Percentiles rank a stretch among this genome's conserved stretches.
These are phyloP conservation scores for Branchellion lobata DNA, from an alignment of 2,888 invertebrate genomes.

Conservation along the genomic window DNA sequence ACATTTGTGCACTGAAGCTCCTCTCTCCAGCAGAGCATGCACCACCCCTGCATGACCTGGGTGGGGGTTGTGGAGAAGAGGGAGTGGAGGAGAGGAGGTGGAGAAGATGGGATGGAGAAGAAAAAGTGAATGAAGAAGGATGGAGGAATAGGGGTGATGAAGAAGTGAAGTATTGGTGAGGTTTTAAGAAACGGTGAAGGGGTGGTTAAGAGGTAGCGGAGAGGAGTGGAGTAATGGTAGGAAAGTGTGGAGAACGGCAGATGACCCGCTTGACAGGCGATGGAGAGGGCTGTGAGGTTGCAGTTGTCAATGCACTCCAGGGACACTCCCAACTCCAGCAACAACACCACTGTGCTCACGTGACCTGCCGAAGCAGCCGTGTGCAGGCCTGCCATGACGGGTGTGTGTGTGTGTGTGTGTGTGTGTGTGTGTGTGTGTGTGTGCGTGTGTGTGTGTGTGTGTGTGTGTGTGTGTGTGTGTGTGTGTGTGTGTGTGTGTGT, in stretches of 20 bases:
- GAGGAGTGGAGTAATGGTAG: not conserved
- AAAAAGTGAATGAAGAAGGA: no score
- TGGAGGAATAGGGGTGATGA: not conserved
- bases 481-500: conserved; percentile 37
- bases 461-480: conserved; percentile 33
- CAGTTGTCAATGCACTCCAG: conserved; percentile 59
- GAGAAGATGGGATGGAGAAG: no score
- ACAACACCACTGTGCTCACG: conserved; percentile 57
- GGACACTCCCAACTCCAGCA: conserved; percentile 57
- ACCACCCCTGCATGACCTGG: conserved; percentile 58
- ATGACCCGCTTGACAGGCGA: conserved; percentile 49
- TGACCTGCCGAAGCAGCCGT: conserved; percentile 58
- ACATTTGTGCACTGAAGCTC: conserved; percentile 59
- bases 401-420: conserved; percentile 26
- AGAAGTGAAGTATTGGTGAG: not conserved
- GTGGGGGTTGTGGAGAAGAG: no score
- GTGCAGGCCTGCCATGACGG: conserved; percentile 6
- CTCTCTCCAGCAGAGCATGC: conserved; percentile 59
- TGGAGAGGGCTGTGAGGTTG: conserved; percentile 61
- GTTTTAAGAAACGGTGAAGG: not conserved
- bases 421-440: conserved; percentile 31
- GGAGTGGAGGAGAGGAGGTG: no score
- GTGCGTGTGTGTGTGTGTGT: conserved; percentile 37
- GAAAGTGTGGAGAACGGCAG: not conserved
- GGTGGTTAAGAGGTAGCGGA: not conserved